These are phyloP conservation scores for Cladopsammia gracilis DNA, from an alignment of 64 coral and sea anemone species.

Conservation along the genomic window DNA sequence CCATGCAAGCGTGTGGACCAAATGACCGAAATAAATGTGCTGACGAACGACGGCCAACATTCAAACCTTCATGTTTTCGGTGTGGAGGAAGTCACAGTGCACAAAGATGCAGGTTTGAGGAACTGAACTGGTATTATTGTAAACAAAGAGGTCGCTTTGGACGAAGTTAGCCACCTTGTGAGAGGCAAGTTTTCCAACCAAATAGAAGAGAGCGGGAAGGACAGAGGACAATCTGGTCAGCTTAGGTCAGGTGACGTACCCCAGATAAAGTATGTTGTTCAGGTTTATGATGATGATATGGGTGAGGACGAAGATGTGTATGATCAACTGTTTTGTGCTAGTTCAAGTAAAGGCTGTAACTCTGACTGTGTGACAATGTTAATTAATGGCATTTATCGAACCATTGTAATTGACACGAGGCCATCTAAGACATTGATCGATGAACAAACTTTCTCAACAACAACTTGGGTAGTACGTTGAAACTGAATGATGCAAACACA, in stretches of 20 bases:
- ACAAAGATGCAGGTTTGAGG: not conserved
- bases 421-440: too few species aligned
- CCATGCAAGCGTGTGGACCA: not conserved
- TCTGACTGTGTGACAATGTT: not conserved
- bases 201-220: not conserved
- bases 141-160: not conserved
- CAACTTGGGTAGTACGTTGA: too few species aligned
- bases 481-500: too few species aligned
- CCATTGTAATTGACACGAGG: not conserved
- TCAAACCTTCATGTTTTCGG: not conserved
- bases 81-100: not conserved
- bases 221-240: not conserved
- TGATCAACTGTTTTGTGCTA: not conserved
- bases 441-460: too few species aligned
- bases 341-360: not conserved
- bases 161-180: not conserved
- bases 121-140: constrained; percentile 6
- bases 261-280: not conserved
- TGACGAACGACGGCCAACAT: not conserved
- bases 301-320: not conserved
- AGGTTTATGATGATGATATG: not conserved
- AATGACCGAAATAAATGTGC: not conserved
- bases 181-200: not conserved
- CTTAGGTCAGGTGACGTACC: not conserved
- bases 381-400: not conserved